These are phyloP conservation scores for Pheosia tremula DNA, from an alignment of 2,888 invertebrate species.

Conservation along the genomic window DNA sequence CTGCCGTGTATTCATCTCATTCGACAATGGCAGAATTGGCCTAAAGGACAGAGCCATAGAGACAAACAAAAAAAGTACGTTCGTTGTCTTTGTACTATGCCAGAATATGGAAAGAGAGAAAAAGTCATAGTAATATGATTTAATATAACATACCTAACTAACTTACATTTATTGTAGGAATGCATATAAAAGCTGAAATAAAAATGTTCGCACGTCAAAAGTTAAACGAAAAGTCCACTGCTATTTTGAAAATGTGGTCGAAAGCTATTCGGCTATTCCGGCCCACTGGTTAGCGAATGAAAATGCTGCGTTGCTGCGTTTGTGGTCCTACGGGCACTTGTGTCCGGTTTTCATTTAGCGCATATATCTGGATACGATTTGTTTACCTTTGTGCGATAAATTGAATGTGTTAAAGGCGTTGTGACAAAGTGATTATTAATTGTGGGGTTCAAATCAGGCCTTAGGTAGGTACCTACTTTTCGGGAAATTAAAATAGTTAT, in stretches of 20 bases:
- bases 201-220: background rate
- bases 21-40: too few relatives aligned
- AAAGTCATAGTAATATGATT: too few relatives aligned
- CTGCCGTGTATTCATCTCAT: too few relatives aligned
- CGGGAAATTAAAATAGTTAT: background rate
- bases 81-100: too few relatives aligned
- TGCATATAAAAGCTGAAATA: too few relatives aligned
- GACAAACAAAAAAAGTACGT: too few relatives aligned
- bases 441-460: constrained; percentile 11
- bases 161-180: too few relatives aligned
- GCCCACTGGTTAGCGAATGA: constrained; percentile 39
- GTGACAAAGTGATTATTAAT: constrained; percentile 22
- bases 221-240: constrained; percentile 33
- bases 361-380: constrained; percentile 23
- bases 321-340: constrained; percentile 24
- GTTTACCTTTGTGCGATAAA: constrained; percentile 41
- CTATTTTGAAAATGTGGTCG: constrained; percentile 36
- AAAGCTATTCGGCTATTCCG: constrained; percentile 35
- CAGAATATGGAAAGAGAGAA: too few relatives aligned
- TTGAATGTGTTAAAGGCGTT: constrained; percentile 29
- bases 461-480: background rate
- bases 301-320: constrained; percentile 34
- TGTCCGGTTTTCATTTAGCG: constrained; percentile 40
- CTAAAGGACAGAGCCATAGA: too few relatives aligned
- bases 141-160: too few relatives aligned